Evolutionary conservation across 2,113 vertebrate genomes (phyloP).

Genomic region (human (Homo sapiens)): DNA sequence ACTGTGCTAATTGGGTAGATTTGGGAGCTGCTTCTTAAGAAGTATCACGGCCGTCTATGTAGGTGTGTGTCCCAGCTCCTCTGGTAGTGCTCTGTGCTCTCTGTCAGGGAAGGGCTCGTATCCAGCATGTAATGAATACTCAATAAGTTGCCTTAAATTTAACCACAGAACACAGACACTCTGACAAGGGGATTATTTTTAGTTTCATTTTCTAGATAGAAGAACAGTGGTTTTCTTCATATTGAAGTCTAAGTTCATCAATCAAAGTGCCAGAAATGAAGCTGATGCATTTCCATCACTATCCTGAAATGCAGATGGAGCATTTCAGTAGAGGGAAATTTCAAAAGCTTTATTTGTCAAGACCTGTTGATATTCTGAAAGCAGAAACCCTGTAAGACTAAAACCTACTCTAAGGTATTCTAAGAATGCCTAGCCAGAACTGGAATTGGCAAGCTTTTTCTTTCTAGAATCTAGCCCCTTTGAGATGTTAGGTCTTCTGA

Average conservation of each 20-base stretch:
- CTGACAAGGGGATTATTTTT: background rate
- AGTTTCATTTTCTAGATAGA: conserved; percentile 24
- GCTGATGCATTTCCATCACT: background rate
- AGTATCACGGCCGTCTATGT: background rate
- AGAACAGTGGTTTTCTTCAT: background rate
- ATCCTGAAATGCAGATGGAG: background rate
- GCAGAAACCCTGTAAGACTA: background rate
- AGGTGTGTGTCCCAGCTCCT: background rate
- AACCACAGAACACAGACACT: background rate
- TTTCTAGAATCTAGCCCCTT: background rate
- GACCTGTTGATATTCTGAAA: background rate
- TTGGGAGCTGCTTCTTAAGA: background rate
- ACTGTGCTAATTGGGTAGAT: background rate
- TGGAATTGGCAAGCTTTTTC: background rate
- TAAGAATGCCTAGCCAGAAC: conserved; percentile 40
- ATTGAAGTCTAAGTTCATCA: background rate
- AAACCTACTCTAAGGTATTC: conserved; percentile 31
- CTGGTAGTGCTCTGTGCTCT: background rate
- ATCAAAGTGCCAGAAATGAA: background rate
- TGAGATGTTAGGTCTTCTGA: background rate
- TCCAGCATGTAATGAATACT: background rate
- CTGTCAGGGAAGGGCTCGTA: background rate
- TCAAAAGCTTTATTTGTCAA: background rate
- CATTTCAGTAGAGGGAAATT: background rate
- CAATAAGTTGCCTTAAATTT: background rate